Percentiles rank a stretch among this genome's conserved stretches.
These are phyloP conservation scores for Erebia aethiops DNA, from an alignment of 2,888 invertebrate genomes.

Conservation along the genomic window DNA sequence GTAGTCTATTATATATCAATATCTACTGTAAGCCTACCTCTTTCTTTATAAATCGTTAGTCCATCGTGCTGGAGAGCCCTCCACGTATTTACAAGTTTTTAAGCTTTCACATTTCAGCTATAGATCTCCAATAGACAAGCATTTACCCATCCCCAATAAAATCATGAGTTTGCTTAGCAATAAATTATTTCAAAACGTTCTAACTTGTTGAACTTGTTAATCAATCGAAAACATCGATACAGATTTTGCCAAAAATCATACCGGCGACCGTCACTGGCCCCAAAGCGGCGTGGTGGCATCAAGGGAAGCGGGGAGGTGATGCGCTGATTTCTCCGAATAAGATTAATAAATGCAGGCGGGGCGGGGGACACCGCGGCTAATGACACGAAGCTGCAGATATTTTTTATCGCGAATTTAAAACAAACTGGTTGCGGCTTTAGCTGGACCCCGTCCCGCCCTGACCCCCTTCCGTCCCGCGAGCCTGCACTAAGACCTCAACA, in stretches of 20 bases:
- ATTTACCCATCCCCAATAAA: no score
- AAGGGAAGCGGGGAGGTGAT: constrained; percentile 52
- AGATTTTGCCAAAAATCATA: constrained; percentile 18
- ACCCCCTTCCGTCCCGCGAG: constrained; percentile 38
- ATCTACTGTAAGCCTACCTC: no score
- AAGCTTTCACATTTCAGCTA: no score
- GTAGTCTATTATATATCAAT: no score
- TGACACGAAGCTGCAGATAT: constrained; percentile 78
- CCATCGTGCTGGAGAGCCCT: no score
- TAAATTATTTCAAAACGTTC: neutral
- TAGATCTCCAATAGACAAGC: no score
- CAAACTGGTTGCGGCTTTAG: constrained; percentile 68
- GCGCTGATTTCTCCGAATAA: constrained; percentile 80
- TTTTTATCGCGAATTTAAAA: constrained; percentile 80
- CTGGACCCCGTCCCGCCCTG: constrained; percentile 39
- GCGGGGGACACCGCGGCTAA: constrained; percentile 63
- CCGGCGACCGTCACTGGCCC: constrained; percentile 30
- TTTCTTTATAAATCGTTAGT: no score
- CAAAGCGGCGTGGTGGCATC: constrained; percentile 29
- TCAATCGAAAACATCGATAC: constrained; percentile 28
- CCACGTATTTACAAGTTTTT: no score
- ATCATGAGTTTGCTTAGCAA: no score
- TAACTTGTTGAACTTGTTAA: neutral
- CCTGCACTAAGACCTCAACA: constrained; percentile 44
- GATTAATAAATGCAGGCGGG: constrained; percentile 77